These are phyloP conservation scores for Acleris emargana DNA, from an alignment of 2,888 invertebrate species.

Conservation along the genomic window DNA sequence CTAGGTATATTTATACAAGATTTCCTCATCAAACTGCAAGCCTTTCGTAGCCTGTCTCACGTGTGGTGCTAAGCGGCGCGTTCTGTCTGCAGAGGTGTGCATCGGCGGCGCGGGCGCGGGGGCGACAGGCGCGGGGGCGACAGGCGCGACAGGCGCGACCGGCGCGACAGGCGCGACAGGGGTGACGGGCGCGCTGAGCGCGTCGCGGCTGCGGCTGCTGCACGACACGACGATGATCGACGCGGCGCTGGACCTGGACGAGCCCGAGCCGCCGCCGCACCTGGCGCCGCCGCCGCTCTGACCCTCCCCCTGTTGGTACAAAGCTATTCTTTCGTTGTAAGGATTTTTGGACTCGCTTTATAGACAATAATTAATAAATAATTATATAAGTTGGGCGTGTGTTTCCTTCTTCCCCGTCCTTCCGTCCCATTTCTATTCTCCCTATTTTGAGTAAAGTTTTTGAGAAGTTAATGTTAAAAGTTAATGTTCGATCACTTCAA, in stretches of 20 bases:
- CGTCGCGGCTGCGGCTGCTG: constrained; percentile 89
- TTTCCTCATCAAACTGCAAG: too few relatives aligned
- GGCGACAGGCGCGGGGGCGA: constrained; percentile 39
- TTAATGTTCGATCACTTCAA: too few relatives aligned
- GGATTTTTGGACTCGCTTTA: constrained; percentile 31
- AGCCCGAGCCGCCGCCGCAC: constrained; percentile 85
- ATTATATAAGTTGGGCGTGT: constrained; percentile 18
- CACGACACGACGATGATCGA: constrained; percentile 96
- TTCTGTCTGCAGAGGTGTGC: constrained; percentile 45
- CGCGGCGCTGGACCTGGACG: constrained; percentile 94
- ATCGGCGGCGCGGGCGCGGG: constrained; percentile 38
- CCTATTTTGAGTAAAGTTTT: too few relatives aligned
- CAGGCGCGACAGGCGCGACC: constrained; percentile 44
- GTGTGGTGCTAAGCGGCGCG: neutral
- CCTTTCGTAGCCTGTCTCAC: constrained; percentile 9
- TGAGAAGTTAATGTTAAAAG: too few relatives aligned
- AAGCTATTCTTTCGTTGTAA: constrained; percentile 28
- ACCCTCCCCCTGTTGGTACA: constrained; percentile 49
- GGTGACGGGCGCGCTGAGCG: constrained; percentile 75
- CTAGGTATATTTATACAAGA: too few relatives aligned
- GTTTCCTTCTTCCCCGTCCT: too few relatives aligned
- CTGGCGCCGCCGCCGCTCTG: constrained; percentile 40
- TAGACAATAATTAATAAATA: constrained; percentile 28
- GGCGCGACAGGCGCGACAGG: too few relatives aligned
- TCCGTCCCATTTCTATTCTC: too few relatives aligned